A percentile compares a stretch with the other conserved stretches of the same genome.
Conservation (phyloP, 2,113 vertebrate genomes). For the Piprites chloris region DNA sequence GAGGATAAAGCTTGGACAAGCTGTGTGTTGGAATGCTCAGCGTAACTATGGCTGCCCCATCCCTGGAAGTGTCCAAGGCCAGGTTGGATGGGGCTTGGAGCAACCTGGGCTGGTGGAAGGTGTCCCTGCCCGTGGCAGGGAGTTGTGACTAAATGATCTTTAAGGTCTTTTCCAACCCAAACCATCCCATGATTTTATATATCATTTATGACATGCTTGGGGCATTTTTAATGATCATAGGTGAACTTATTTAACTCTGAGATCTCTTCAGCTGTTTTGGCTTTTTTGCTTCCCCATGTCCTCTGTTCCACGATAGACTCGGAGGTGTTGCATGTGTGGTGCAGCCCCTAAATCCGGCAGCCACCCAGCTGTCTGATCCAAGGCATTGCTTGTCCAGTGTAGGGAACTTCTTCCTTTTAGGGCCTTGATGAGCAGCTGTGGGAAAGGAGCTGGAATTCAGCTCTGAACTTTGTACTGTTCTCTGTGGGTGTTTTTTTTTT, state of each 20-base stretch:
- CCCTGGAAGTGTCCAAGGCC: not conserved
- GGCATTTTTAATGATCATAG: not conserved
- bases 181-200: not conserved
- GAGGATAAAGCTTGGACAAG: not conserved
- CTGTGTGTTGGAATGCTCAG: not conserved
- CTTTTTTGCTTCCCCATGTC: not conserved
- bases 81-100: not conserved
- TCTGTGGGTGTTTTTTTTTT: not conserved
- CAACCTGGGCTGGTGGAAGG: not conserved
- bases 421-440: not conserved
- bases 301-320: not conserved
- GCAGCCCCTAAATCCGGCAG: not conserved
- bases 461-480: not conserved
- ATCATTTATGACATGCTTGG: too few relatives aligned
- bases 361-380: not conserved
- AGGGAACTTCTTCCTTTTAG: conserved; percentile 26
- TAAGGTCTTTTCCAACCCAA: not conserved
- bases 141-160: not conserved
- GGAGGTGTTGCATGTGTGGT: not conserved
- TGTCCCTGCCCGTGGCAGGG: not conserved
- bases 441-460: conserved; percentile 4
- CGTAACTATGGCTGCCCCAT: not conserved
- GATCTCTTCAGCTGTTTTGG: not conserved
- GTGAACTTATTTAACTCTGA: not conserved
- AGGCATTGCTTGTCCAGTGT: not conserved